phyloP scores from a whole-genome alignment of 2,888 invertebrate species.

The Caenorhabditis sp. region DNA sequence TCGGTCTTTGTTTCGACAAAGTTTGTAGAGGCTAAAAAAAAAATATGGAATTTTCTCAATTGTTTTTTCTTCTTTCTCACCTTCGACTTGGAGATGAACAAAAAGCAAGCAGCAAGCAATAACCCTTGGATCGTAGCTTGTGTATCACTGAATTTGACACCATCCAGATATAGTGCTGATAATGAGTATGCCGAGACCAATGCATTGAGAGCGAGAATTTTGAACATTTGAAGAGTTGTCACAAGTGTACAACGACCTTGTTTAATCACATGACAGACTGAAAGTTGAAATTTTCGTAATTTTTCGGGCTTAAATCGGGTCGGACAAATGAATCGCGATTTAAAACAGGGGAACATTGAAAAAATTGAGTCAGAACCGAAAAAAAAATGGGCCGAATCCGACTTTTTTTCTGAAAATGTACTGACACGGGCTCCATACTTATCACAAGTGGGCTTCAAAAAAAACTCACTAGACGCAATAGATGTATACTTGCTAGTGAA shows the following conservation, averaged over 20 bases:
- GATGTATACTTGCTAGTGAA: slow-evolving; percentile 97
- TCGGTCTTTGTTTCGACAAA: slow-evolving; percentile 89
- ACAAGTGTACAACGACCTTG: slow-evolving; percentile 98
- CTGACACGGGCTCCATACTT: too few relatives aligned
- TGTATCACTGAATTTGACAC: slow-evolving; percentile 87
- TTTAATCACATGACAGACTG: slow-evolving; percentile 98
- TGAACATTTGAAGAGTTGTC: slow-evolving; percentile 99
- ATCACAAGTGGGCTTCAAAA: too few relatives aligned
- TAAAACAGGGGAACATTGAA: too few relatives aligned
- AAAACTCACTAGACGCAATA: slow-evolving; percentile 86
- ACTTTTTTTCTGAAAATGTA: too few relatives aligned
- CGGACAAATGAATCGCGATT: too few relatives aligned
- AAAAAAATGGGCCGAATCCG: too few relatives aligned
- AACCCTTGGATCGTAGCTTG: slow-evolving; percentile 97
- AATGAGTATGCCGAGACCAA: slow-evolving; percentile 94
- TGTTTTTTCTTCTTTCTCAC: slow-evolving; percentile 70
- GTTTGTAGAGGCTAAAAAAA: slow-evolving; percentile 84
- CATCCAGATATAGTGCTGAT: slow-evolving; percentile 95
- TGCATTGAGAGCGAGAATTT: slow-evolving; percentile 96
- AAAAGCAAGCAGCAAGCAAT: slow-evolving; percentile 91
- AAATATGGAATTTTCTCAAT: slow-evolving; percentile 3
- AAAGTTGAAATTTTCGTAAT: slow-evolving; percentile 52
- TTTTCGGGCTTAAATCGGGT: background rate
- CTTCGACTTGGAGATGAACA: slow-evolving; percentile 97
- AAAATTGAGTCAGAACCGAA: too few relatives aligned